Percentiles rank a stretch among this genome's conserved stretches.
Conservation (phyloP, 2,113 vertebrate species). For the Chrysemys picta region DNA sequence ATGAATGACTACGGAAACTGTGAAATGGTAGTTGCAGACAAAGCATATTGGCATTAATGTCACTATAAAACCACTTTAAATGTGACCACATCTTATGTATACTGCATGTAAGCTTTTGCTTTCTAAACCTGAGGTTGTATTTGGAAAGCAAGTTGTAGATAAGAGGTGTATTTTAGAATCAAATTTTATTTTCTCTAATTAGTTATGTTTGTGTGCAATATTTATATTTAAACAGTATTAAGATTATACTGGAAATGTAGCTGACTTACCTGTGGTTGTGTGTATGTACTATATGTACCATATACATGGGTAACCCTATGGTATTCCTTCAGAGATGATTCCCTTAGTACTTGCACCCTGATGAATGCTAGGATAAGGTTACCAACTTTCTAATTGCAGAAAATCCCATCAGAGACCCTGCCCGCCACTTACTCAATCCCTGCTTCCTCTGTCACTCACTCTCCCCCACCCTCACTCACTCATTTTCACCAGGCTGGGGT, state of each 20-base stretch:
- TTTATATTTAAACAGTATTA: slow-evolving; percentile 67
- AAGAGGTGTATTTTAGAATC: slow-evolving; percentile 52
- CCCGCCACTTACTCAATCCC: no score
- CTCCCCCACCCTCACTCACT: no score
- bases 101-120: neutral
- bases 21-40: slow-evolving; percentile 24
- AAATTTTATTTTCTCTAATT: slow-evolving; percentile 46
- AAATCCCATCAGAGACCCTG: no score
- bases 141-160: neutral
- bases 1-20: neutral
- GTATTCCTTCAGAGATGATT: neutral
- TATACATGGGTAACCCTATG: neutral
- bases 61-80: neutral
- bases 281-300: neutral
- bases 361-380: neutral
- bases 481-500: no score
- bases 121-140: neutral
- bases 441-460: no score
- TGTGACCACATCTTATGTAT: neutral
- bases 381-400: neutral
- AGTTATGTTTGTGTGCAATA: slow-evolving; percentile 42
- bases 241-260: slow-evolving; percentile 20
- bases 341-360: neutral
- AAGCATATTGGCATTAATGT: neutral
- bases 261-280: slow-evolving; percentile 1